Evolutionary conservation across 2,888 invertebrate genomes (phyloP).

Genomic region (Adelphocoris suturalis): DNA sequence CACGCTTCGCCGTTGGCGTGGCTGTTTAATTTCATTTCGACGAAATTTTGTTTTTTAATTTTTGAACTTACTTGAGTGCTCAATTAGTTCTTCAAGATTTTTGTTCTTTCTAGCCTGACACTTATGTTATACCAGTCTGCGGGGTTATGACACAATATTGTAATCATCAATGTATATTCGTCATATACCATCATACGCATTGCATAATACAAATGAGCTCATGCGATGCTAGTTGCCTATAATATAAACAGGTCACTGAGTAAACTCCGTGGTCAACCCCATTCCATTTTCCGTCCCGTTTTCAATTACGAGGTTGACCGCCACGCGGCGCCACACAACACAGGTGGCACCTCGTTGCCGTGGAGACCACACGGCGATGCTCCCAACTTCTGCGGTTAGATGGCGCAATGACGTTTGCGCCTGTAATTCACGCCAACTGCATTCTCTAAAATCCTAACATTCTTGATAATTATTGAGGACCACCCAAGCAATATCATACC

Average conservation of each 20-base stretch:
- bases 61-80: too few relatives aligned
- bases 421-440: not conserved
- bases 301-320: not conserved
- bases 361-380: not conserved
- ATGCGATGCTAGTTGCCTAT: not conserved
- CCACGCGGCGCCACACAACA: not conserved
- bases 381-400: not conserved
- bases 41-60: too few relatives aligned
- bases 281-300: not conserved
- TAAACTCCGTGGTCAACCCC: not conserved
- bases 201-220: not conserved
- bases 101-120: too few relatives aligned
- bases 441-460: not conserved
- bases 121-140: too few relatives aligned
- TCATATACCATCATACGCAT: too few relatives aligned
- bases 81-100: too few relatives aligned
- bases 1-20: too few relatives aligned
- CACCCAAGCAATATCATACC: too few relatives aligned
- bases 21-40: too few relatives aligned
- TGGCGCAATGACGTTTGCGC: slow-evolving; percentile 14
- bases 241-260: not conserved
- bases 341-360: not conserved
- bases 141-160: too few relatives aligned
- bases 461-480: too few relatives aligned
- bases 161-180: too few relatives aligned